Base-by-base conservation (phyloP, 2,888 invertebrate species). In the Bellardia pandia region DNA sequence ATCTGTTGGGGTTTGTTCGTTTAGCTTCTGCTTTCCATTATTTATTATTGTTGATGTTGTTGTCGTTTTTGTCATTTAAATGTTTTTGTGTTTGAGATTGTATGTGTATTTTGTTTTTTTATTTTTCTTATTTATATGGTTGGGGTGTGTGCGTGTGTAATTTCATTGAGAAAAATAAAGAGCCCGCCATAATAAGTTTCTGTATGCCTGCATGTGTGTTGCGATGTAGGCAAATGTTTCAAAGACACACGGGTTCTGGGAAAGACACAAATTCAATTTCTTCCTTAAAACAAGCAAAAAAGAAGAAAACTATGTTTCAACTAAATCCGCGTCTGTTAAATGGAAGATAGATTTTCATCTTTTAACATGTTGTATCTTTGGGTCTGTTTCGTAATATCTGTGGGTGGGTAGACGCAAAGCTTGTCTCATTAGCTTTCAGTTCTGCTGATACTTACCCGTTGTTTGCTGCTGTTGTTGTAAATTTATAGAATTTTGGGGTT, bases 141-240 rank as follows among this genome's bases (percentile, higher is more conserved):
- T 14, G 23, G 23, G 48, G 30, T 72, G 45, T 48, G 74, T 78
- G 53, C 7, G 74, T 79, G 62, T 72, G 90, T 13, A 89, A 89
- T 91, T 86, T 92, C 92, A 92, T 92, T 92, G 91, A 92, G 90
- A 89, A 92, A 92, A 92, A 90, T 90, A 3, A 13, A 89, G 75
- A 77, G 74, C 83, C 72, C 75, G 78, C 82, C 82, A 82, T 86
- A 82, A 74, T n/a, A 68, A 48, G 42, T 45, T 42, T 66, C 11
- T 66, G 14, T 30, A 48, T 48, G 6, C 8, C 0, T 68, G 11
- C 2, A 33, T 45, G 51, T 14, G 6, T 68, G 23, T 7, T 48
- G 48, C 30, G 23, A 13, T 71, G 37, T 62, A 45, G 6, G 71
- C n/a, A 42, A 42, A 16, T 37, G 37, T 40, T 48, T 45, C 23